Base-by-base conservation (phyloP, 2,113 vertebrate species). In the Thamnaconus septentrionalis region DNA sequence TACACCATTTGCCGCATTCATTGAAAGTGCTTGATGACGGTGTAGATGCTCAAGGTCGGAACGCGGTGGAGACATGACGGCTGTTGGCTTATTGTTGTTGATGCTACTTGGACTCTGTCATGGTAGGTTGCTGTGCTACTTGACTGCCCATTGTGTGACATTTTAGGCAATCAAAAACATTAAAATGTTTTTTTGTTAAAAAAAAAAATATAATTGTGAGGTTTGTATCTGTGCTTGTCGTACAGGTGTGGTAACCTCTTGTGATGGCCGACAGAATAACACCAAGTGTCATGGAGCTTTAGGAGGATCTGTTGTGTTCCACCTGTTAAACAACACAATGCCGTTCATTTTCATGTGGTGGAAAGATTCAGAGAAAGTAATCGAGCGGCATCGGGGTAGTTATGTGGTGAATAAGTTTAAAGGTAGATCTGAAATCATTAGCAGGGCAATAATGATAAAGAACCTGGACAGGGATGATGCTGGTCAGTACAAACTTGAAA, bases 281-380 rank as follows among this genome's bases (percentile, higher is more conserved):
- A 0, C 56, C 80, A 68, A 51, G 58, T 90, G 85, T 75, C 78
- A 73, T 42, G 84, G 81, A 71, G 45, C 75, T 61, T 62, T 88
- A 54, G 78, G 78, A 78, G 76, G 73, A 80, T 59, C 67, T 18
- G 59, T 88, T 62, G 6, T 42, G 46, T 4, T 87, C 7, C 48
- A 3, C 7, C 71, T 89, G 74, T 59, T 73, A 50, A 55, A 72
- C 48, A 47, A 0, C 0, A 1, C 0, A 4, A 41, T 60, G 45
- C 45, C 45, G 5, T 46, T 8, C 45, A 46, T 0, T 31, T 82
- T 8, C 4, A 0, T 1, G 0, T 59, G 46, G 63, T 0, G 0
- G 0, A 59, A 49, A 0, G 8, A 1, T n/a, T 12, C 0, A 2
- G 0, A 0, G 31, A 0, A 0, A 1, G 11, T 78, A 41, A 4